Base-by-base conservation (phyloP, 2,797 vertebrate species). In the Clarias fuscus region DNA sequence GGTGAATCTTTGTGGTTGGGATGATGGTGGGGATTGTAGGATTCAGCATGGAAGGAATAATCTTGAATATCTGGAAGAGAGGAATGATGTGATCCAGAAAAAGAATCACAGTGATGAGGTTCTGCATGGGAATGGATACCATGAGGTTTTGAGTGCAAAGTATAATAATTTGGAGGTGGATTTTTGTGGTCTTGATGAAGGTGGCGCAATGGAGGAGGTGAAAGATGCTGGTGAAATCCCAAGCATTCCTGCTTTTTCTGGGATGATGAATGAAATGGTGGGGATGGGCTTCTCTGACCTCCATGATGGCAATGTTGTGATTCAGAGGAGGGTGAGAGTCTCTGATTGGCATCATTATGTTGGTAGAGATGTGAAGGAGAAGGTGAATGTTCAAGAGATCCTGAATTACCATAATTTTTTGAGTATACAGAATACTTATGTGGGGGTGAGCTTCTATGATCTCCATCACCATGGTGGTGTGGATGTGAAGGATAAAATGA, bases 51-150 rank as follows among this genome's bases (percentile, higher is more conserved):
- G 61, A 48, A 78, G 48, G 76, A 85, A 40, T 79, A 62, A 2
- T 86, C 84, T 4, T 65, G 61, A 73, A 73, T 79, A 33, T 56
- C 82, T 85, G 56, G 84, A 85, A 90, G 84, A 43, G 86, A 85
- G 22, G 72, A 72, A 61, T 78, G 70, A 78, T 81, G 56, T 77
- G 71, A 76, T 67, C 40, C 10, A 27, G 75, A 82, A 72, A 82
- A 64, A 53, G 58, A 85, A 79, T 75, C 43, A 33, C 61, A 84
- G 2, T 71, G 70, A 86, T 72, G 48, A 61, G 73, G 33, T 80
- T 84, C 83, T 48, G 81, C 81, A 70, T 76, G 78, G 40, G 73
- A 73, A 70, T 33, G 43, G 43, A 70, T 27, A 58, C 82, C 64
- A 33, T 89, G 81, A 30, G 65, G 61, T 71, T 86, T 83, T 62